Evolutionary conservation across 2,888 invertebrate genomes (phyloP), one percentile per base, ranked within the genome.

Genomic region (Drosophila suboccidentalis): DNA sequence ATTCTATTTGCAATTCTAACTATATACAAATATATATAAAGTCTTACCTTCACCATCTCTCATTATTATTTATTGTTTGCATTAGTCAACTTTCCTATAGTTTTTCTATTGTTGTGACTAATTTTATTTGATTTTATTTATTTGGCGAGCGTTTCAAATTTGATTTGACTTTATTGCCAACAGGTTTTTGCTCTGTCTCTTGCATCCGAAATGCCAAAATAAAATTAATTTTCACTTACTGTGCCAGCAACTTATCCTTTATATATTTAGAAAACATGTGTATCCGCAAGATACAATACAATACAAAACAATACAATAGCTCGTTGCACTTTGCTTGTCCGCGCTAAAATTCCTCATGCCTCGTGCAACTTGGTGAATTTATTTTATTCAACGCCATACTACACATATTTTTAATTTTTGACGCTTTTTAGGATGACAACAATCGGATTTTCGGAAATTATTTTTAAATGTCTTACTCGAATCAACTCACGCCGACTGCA

Each of bases 191-290:
- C 17, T 15, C 36, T 2, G 55, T 38, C 36, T 17, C 46, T 32
- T 46, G 22, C 63, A 19, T 44, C 46, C 71, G 17, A 63, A 51
- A 41, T 57, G 61, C 50, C 67, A 73, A 85, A 78, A 73, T 76
- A 61, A 74, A 87, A 80, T 75, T 78, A 57, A 89, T 75, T 68
- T 79, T 64, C 73, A 87, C 61, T 87, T 80, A 83, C 86, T 86
- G 83, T 73, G 71, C 67, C 78, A 80, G 60, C 36, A 51, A 50
- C 58, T 32, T 63, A 60, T 71, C 43, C 46, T 36, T 55, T 71
- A 65, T 60, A 50, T 58, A 46, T 63, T 46, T 47, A 47, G 29
- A 17, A 43, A 50, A 63, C 44, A 58, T 78, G 39, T 67, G 51
- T 63, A 61, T 65, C 43, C 26, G 26, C 22, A 17, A 53, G 51